Base-by-base conservation (phyloP, 2,888 invertebrate genomes). In the Griposia aprilina region DNA sequence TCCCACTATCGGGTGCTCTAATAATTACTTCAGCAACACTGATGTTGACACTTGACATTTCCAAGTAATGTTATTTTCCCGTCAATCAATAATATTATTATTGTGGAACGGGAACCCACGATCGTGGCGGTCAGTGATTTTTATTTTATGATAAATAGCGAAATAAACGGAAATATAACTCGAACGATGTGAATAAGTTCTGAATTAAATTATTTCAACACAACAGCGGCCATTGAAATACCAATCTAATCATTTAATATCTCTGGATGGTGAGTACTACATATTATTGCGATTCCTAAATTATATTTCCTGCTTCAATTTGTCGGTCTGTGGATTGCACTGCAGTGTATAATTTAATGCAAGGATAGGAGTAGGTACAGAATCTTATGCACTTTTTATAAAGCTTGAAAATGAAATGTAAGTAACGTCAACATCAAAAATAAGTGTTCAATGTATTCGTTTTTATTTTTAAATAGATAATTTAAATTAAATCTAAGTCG, bases 71-170 rank as follows among this genome's bases (percentile, higher is more conserved):
- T 68, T 82, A 78, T 78, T 82, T 57, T 36, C 71, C 71, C 71
- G 78, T 52, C 17, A 71, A 81, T 81, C 81, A 67, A 81, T 81
- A 78, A 59, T 23, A 77, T 11, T 30, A 15, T 23, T 30, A 15
- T 23, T 30, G 59, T 57, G 71, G 36, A 36, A 62, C 1, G n/a
- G 23, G 65, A 45, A 81, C 10, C 20, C 7, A 30, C 17, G 11
- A 4, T 6, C 5, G 50, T 23, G 11, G 15, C 0, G 11, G 10
- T 11, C 45, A 17, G 57, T 17, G 15, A 52, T 52, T 26, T 20
- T 10, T 13, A 17, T 0, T 59, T 63, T 57, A 1, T 41, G 0
- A 0, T 13, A 3, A 4, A 36, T 36, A 36, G 7, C 7, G 26
- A 52, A 65, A 59, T 23, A 0, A n/a, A 50, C 13, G 0, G 15